Base-by-base conservation (phyloP, 2,113 vertebrate species). In the Panthera tigris region DNA sequence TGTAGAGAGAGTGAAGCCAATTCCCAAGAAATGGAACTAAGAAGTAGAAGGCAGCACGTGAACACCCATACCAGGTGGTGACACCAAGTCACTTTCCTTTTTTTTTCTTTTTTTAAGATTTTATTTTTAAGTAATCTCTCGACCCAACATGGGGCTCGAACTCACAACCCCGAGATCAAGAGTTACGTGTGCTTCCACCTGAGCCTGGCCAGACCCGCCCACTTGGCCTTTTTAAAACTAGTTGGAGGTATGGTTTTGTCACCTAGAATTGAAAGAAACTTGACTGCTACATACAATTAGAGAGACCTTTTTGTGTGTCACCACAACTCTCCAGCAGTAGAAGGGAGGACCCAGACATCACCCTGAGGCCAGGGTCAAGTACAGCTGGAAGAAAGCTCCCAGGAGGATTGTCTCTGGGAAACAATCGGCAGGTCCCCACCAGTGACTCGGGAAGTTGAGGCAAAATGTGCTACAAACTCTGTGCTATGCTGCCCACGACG, bases 401-500 rank as follows among this genome's bases (percentile, higher is more conserved):
- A 39, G 36, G 31, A 85, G 19, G 31, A 33, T 31, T 4, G 4
- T 7, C 57, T 36, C 23, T 19, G 0, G 19, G n/a, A 76, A 87
- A 73, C 16, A 57, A 41, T 4, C 8, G 1, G 6, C 3, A 39
- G 27, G 33, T 5, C 8, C 16, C 50, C 25, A 14, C 6, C 23
- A 31, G 57, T 41, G 39, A 69, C 50, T 69, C 13, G 36, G 7
- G 25, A 81, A 95, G 41, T 5, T 33, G 16, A 78, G 18, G 31
- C 25, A 55, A 90, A 88, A 33, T 39, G 23, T 29, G n/a, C 18
- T 33, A 21, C 19, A 65, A 84, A 55, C 3, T 12, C 10, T 27
- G 9, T 33, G 7, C 3, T 13, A 12, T 3, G 29, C 39, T 19
- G 3, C 55, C 8, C 19, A 23, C 5, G 4, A 1, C 1, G 0